Percentiles rank a stretch among this genome's conserved stretches.
These are phyloP conservation scores for Alcedo quadribrachys DNA, from an alignment of 2,797 vertebrate genomes.

Conservation along the genomic window DNA sequence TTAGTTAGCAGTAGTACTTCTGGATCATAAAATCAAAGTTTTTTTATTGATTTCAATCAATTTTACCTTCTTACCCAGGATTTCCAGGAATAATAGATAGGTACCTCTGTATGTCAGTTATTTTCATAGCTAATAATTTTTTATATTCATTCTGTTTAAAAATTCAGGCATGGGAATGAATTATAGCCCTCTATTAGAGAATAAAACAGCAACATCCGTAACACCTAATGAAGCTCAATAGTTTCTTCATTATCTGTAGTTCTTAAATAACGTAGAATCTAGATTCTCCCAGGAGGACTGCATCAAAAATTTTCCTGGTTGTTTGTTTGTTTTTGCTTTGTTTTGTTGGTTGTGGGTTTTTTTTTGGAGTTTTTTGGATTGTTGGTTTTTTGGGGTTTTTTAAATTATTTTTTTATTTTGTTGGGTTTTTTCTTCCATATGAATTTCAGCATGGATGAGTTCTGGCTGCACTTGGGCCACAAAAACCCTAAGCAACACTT, in stretches of 20 bases:
- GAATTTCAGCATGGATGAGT: no score
- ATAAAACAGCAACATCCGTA: background rate
- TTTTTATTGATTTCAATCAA: background rate
- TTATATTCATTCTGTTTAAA: background rate
- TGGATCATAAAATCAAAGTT: background rate
- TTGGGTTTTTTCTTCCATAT: no score
- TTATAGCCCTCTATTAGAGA: background rate
- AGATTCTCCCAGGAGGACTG: background rate
- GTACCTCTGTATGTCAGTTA: background rate
- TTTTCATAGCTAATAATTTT: background rate
- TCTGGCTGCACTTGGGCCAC: no score
- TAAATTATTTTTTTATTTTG: no score
- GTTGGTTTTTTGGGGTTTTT: no score
- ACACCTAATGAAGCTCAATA: background rate
- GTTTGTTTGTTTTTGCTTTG: background rate
- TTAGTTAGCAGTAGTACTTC: background rate
- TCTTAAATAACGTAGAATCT: background rate
- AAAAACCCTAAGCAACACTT: no score
- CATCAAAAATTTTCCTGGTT: background rate
- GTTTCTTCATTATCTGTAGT: background rate
- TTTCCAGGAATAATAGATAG: background rate
- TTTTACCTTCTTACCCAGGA: background rate
- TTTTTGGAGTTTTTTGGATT: no score
- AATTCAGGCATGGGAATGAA: background rate
- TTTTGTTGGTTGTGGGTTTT: no score